These are phyloP conservation scores for Nemoura dubitans DNA, from an alignment of 2,888 invertebrate species.

Conservation along the genomic window DNA sequence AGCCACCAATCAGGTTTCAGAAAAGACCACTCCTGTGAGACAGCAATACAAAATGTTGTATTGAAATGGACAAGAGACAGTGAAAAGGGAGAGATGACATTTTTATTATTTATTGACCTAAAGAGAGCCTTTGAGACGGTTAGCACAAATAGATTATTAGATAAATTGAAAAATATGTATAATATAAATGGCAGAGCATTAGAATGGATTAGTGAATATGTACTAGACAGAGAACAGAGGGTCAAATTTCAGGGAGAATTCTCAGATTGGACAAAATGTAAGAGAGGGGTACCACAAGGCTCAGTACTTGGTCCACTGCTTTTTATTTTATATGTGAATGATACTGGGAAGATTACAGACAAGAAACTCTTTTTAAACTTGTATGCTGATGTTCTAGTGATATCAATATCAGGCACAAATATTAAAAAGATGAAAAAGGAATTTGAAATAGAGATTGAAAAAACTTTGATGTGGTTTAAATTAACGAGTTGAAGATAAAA, in stretches of 20 bases:
- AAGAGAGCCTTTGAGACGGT: no score
- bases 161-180: slow-evolving; percentile 40
- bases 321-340: slow-evolving; percentile 50
- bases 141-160: slow-evolving; percentile 43
- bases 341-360: background rate
- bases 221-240: slow-evolving; percentile 46
- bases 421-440: background rate
- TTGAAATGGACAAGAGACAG: slow-evolving; percentile 44
- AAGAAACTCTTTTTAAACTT: no score
- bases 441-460: background rate
- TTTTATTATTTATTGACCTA: slow-evolving; percentile 47
- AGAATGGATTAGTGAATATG: slow-evolving; percentile 36
- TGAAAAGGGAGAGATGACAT: slow-evolving; percentile 40
- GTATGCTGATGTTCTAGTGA: no score
- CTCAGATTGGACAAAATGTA: slow-evolving; percentile 37
- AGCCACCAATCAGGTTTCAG: slow-evolving; percentile 45
- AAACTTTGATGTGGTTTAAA: slow-evolving; percentile 14
- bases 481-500: slow-evolving; percentile 26
- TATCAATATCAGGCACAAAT: no score
- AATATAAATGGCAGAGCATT: slow-evolving; percentile 36
- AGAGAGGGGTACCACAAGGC: slow-evolving; percentile 51
- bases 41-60: slow-evolving; percentile 46
- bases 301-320: slow-evolving; percentile 51
- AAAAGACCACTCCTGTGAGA: slow-evolving; percentile 46
- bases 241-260: slow-evolving; percentile 39